These are phyloP conservation scores for Propithecus coquereli DNA, from an alignment of 2,113 vertebrate genomes.

Conservation along the genomic window DNA sequence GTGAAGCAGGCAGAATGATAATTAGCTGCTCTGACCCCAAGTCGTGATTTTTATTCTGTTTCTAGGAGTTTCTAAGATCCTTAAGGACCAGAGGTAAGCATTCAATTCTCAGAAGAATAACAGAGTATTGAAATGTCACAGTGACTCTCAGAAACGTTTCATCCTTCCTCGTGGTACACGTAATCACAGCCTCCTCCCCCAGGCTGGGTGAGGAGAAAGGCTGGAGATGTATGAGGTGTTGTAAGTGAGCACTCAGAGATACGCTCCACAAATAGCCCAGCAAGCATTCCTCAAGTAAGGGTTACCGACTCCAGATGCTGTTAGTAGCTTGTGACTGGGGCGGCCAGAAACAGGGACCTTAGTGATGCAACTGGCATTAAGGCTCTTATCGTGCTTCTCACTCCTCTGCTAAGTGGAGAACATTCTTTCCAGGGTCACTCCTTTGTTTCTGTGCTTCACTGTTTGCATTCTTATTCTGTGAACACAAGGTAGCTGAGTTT, in stretches of 20 bases:
- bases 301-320: constrained; percentile 47
- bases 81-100: not conserved
- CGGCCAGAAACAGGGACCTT: constrained; percentile 15
- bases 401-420: not conserved
- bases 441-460: not conserved
- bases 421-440: not conserved
- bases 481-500: not conserved
- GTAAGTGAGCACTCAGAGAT: constrained; percentile 46
- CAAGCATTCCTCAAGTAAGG: constrained; percentile 13
- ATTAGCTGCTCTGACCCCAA: not conserved
- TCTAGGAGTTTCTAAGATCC: constrained; percentile 37
- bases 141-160: not conserved
- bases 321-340: not conserved
- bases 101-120: constrained; percentile 5
- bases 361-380: not conserved
- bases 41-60: not conserved
- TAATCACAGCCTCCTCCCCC: not conserved
- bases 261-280: constrained; percentile 40
- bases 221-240: constrained; percentile 25
- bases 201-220: not conserved
- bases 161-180: not conserved
- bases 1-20: not conserved
- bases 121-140: not conserved
- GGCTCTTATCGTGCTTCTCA: not conserved
- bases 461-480: not conserved